phyloP scores from a whole-genome alignment of 2,113 vertebrate genomes.

The Trematomus loennbergii region DNA sequence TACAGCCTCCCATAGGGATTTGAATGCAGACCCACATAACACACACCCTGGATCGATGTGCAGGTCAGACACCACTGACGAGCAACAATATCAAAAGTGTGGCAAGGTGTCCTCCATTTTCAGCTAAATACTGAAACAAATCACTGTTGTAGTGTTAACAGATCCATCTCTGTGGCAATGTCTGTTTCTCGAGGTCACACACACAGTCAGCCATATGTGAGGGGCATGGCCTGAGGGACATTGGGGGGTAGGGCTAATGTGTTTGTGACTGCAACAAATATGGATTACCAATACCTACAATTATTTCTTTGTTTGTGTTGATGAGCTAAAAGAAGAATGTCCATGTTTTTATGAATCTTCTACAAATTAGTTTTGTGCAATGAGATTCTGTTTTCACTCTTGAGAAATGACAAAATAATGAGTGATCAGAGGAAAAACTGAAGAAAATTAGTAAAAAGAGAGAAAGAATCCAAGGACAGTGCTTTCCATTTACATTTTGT shows the following conservation, averaged over 20 bases:
- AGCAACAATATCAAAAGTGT: constrained; percentile 34
- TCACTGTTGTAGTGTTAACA: constrained; percentile 55
- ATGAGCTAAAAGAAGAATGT: background rate
- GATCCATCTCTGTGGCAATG: constrained; percentile 56
- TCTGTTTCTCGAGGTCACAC: constrained; percentile 45
- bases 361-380: background rate
- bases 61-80: constrained; percentile 30
- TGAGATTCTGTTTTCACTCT: background rate
- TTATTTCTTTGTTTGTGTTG: background rate
- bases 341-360: background rate
- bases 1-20: constrained; percentile 16
- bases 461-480: background rate
- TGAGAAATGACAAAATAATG: no score
- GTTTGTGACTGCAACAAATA: constrained; percentile 1
- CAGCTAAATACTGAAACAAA: constrained; percentile 50
- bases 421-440: no score
- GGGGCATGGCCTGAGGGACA: constrained; percentile 21
- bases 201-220: constrained; percentile 11
- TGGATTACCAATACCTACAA: background rate
- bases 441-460: no score
- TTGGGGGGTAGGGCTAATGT: background rate
- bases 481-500: background rate
- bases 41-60: background rate
- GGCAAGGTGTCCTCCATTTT: constrained; percentile 35
- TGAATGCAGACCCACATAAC: constrained; percentile 19